phyloP scores from a whole-genome alignment of 2,888 invertebrate species.

The Ophraella communa region DNA sequence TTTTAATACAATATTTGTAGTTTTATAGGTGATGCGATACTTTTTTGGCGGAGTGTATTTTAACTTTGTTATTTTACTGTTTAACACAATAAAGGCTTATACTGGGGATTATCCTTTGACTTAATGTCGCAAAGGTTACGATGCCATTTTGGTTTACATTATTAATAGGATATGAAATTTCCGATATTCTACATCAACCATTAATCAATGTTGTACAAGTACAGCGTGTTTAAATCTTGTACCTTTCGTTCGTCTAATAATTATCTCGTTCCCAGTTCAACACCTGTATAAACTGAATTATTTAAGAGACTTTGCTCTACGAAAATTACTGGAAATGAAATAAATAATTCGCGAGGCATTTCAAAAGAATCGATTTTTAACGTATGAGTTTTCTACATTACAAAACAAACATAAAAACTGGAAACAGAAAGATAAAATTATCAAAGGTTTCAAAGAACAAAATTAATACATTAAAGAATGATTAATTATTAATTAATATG shows the following conservation, averaged over 20 bases:
- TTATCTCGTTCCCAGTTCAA: slow-evolving; percentile 14
- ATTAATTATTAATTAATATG: too few relatives aligned
- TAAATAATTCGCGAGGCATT: background rate
- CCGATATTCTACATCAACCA: background rate
- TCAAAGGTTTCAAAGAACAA: too few relatives aligned
- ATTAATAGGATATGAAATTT: background rate
- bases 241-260: slow-evolving; percentile 5
- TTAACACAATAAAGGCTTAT: too few relatives aligned
- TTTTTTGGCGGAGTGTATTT: too few relatives aligned
- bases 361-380: background rate
- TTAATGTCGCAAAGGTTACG: background rate
- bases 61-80: too few relatives aligned
- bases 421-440: too few relatives aligned
- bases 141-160: background rate
- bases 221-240: background rate
- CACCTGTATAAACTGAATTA: slow-evolving; percentile 19
- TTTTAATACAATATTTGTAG: too few relatives aligned
- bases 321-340: slow-evolving; percentile 12
- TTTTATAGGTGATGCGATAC: too few relatives aligned
- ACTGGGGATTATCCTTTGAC: too few relatives aligned
- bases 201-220: background rate
- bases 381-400: too few relatives aligned
- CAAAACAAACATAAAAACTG: too few relatives aligned
- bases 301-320: slow-evolving; percentile 6
- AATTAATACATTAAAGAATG: too few relatives aligned